phyloP scores from a whole-genome alignment of 2,797 vertebrate species.

The Dicrostonyx torquatus region DNA sequence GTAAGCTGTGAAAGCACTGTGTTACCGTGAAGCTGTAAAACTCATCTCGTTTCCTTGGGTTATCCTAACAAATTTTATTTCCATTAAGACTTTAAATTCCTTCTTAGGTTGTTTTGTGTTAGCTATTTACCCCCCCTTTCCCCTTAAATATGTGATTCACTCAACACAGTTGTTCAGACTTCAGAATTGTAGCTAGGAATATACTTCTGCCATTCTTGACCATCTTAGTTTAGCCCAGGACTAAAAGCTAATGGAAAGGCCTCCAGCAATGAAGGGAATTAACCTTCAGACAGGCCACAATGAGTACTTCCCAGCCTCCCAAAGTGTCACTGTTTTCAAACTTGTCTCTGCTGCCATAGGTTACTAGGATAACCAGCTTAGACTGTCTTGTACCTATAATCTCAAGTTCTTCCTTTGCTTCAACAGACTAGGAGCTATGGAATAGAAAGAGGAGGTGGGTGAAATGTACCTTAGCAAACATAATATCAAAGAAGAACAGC shows the following conservation, averaged over 20 bases:
- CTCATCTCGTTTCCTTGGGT: constrained; percentile 38
- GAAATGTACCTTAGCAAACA: constrained; percentile 33
- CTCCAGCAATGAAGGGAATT: constrained; percentile 4
- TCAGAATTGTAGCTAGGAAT: constrained; percentile 15
- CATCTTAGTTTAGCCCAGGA: not conserved
- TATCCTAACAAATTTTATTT: not conserved
- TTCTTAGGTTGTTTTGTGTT: not conserved
- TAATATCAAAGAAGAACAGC: constrained; percentile 7
- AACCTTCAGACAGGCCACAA: constrained; percentile 13
- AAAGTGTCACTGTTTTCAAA: not conserved
- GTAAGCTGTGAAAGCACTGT: constrained; percentile 82
- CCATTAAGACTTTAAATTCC: constrained; percentile 19
- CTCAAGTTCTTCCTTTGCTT: constrained; percentile 47
- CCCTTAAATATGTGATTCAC: not conserved
- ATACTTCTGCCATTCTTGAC: not conserved
- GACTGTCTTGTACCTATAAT: constrained; percentile 14
- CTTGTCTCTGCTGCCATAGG: not conserved
- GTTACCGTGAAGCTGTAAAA: constrained; percentile 25
- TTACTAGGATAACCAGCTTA: not conserved
- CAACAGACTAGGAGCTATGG: constrained; percentile 15
- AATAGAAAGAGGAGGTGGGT: constrained; percentile 12
- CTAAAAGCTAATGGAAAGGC: constrained; percentile 13
- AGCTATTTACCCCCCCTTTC: not conserved
- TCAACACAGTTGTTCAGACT: constrained; percentile 40
- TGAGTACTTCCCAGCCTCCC: not conserved